Evolutionary conservation across 2,797 vertebrate species (phyloP).

Genomic region (Fratercula arctica): DNA sequence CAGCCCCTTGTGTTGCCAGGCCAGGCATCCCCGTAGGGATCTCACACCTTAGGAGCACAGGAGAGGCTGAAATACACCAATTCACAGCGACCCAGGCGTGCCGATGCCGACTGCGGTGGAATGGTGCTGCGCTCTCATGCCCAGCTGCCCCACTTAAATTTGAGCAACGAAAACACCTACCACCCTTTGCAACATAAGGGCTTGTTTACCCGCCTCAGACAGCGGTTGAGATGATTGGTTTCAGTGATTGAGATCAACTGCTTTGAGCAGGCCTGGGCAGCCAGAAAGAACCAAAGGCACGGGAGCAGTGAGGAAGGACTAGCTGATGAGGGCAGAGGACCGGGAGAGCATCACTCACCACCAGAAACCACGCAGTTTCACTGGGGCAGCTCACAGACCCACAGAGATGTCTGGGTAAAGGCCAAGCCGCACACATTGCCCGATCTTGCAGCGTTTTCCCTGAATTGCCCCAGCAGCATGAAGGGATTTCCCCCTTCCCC

Average conservation of each 20-base stretch:
- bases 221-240: background rate
- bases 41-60: background rate
- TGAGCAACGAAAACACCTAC: background rate
- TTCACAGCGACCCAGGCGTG: too few species aligned
- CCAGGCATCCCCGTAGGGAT: background rate
- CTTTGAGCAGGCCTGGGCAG: background rate
- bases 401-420: background rate
- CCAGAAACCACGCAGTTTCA: background rate
- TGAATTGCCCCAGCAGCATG: background rate
- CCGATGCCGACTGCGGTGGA: accelerated
- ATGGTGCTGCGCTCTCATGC: accelerated
- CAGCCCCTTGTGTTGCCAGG: background rate
- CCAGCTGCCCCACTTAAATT: background rate
- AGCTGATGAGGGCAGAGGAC: background rate
- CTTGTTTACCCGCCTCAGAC: background rate
- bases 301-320: background rate
- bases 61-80: background rate
- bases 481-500: background rate
- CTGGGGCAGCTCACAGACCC: background rate
- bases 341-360: background rate
- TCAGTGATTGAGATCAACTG: background rate
- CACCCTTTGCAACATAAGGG: background rate
- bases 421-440: background rate
- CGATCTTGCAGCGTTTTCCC: background rate
- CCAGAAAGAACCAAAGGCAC: background rate